Evolutionary conservation across 2,113 vertebrate species (phyloP).

Genomic region (Grammomys surdaster): DNA sequence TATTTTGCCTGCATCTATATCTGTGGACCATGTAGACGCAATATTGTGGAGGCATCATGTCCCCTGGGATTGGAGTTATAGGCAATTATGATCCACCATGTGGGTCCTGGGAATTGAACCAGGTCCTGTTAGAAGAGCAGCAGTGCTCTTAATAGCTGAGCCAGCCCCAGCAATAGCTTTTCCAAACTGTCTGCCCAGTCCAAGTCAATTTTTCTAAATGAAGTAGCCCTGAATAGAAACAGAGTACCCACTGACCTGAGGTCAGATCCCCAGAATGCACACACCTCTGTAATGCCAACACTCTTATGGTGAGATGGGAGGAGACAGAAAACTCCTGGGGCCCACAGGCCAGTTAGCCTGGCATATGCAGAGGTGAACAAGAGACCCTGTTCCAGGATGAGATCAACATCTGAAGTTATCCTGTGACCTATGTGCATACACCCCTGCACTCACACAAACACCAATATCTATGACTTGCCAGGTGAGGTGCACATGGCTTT

Average conservation of each 20-base stretch:
- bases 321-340: not conserved
- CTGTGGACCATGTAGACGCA: not conserved
- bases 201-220: not conserved
- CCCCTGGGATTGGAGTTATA: not conserved
- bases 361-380: not conserved
- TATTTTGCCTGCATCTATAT: not conserved
- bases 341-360: not conserved
- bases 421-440: too few species aligned
- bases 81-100: not conserved
- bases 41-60: not conserved
- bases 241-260: too few species aligned
- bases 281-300: not conserved
- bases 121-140: not conserved
- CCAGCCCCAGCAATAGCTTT: not conserved
- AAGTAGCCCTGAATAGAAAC: not conserved
- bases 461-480: not conserved
- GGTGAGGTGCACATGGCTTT: not conserved
- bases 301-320: not conserved
- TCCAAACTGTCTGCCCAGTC: slow-evolving; percentile 6
- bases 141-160: not conserved
- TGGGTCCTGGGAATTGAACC: not conserved
- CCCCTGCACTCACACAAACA: not conserved
- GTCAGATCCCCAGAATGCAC: not conserved
- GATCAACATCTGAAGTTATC: not conserved
- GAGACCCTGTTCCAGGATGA: not conserved